These are phyloP conservation scores for Apaloderma vittatum DNA, from an alignment of 2,113 vertebrate species.

Conservation along the genomic window DNA sequence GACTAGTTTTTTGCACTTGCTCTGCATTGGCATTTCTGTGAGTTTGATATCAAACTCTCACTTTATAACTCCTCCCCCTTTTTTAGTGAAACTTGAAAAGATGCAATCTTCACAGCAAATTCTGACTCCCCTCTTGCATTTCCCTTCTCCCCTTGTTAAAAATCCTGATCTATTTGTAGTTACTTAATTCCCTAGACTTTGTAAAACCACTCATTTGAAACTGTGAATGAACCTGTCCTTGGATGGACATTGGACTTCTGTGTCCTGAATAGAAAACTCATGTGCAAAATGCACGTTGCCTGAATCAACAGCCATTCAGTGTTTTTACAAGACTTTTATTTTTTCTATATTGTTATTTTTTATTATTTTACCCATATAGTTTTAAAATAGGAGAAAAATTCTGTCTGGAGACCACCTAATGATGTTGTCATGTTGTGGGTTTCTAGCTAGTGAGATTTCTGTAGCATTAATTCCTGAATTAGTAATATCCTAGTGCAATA, in stretches of 20 bases:
- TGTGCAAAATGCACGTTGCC: neutral
- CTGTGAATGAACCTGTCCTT: neutral
- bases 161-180: neutral
- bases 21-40: neutral
- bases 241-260: neutral
- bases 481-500: neutral
- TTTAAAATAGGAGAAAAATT: neutral
- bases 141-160: neutral
- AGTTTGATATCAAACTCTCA: neutral
- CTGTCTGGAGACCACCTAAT: neutral
- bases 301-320: neutral
- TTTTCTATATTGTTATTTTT: neutral
- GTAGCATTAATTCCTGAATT: neutral
- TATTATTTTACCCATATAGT: neutral
- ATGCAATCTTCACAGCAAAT: neutral
- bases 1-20: neutral
- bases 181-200: neutral
- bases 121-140: fast-evolving
- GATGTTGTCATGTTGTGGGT: neutral
- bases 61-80: neutral
- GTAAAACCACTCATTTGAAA: neutral
- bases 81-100: neutral
- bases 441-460: neutral
- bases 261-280: neutral
- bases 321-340: neutral